These are phyloP conservation scores for Nematopogon swammerdamellus DNA, from an alignment of 2,888 invertebrate species.

Conservation along the genomic window DNA sequence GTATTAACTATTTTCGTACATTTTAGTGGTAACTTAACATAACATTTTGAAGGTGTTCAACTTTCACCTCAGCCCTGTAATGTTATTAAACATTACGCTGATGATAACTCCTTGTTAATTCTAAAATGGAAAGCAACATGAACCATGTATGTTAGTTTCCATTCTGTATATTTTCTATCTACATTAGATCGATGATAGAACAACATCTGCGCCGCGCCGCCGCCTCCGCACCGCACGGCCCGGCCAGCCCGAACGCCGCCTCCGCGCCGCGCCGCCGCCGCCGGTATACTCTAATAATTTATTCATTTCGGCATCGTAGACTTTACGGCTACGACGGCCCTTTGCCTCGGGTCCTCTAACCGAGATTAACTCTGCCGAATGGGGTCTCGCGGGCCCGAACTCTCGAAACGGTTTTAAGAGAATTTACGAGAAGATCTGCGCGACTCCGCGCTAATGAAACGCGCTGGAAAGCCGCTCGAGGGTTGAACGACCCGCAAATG, in stretches of 20 bases:
- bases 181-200: too few relatives aligned
- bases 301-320: conserved; percentile 6
- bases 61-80: too few relatives aligned
- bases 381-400: conserved; percentile 6
- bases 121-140: too few relatives aligned
- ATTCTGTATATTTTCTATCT: too few relatives aligned
- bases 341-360: conserved; percentile 7
- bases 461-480: conserved; percentile 28
- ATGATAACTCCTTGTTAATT: too few relatives aligned
- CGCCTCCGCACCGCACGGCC: neutral
- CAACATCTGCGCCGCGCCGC: too few relatives aligned
- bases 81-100: too few relatives aligned
- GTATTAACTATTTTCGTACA: too few relatives aligned
- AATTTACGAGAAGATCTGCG: conserved; percentile 10
- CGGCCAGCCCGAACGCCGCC: neutral
- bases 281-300: conserved; percentile 8
- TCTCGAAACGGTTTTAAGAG: conserved; percentile 4
- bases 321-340: conserved; percentile 7
- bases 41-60: too few relatives aligned
- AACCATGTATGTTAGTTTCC: too few relatives aligned
- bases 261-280: neutral
- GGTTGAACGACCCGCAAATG: conserved; percentile 32
- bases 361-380: conserved; percentile 8
- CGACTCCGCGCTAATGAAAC: conserved; percentile 26
- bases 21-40: too few relatives aligned